Evolutionary conservation across 2,888 invertebrate species (phyloP).

Genomic region (Eudemis profundana): DNA sequence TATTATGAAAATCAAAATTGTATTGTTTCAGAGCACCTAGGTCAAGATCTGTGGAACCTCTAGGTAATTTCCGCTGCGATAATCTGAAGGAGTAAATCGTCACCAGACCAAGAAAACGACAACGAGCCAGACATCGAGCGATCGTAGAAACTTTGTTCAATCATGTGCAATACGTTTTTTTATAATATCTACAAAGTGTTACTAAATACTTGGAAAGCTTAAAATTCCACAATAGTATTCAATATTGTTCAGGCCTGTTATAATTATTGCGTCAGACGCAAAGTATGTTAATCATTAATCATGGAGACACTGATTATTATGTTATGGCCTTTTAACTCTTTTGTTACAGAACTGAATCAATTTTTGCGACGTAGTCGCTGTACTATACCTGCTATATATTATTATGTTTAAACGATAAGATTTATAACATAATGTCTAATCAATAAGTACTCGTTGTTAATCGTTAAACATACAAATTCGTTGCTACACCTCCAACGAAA

Average conservation of each 20-base stretch:
- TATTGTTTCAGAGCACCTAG: constrained; percentile 83
- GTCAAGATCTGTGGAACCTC: constrained; percentile 85
- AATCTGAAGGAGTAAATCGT: constrained; percentile 70
- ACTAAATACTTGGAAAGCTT: not conserved
- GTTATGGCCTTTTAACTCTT: not conserved
- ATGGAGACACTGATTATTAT: not conserved
- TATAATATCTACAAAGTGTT: constrained; percentile 13
- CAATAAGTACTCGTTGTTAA: constrained; percentile 15
- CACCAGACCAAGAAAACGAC: constrained; percentile 50
- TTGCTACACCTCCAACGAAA: constrained; percentile 12
- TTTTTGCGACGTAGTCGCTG: constrained; percentile 28
- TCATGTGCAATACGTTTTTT: constrained; percentile 38
- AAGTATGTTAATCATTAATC: not conserved
- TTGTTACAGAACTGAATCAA: constrained; percentile 11
- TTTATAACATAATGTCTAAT: constrained; percentile 6
- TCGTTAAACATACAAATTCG: constrained; percentile 9
- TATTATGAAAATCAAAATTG: too few species aligned
- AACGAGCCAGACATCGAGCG: constrained; percentile 65
- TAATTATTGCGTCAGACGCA: constrained; percentile 21
- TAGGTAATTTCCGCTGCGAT: constrained; percentile 78
- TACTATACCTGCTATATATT: constrained; percentile 16
- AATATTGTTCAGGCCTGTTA: constrained; percentile 3
- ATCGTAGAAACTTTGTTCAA: constrained; percentile 50
- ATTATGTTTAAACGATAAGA: constrained; percentile 19
- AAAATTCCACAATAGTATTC: not conserved